Conservation (phyloP, 2,888 invertebrate species). For the Ornithoptera alexandrae region DNA sequence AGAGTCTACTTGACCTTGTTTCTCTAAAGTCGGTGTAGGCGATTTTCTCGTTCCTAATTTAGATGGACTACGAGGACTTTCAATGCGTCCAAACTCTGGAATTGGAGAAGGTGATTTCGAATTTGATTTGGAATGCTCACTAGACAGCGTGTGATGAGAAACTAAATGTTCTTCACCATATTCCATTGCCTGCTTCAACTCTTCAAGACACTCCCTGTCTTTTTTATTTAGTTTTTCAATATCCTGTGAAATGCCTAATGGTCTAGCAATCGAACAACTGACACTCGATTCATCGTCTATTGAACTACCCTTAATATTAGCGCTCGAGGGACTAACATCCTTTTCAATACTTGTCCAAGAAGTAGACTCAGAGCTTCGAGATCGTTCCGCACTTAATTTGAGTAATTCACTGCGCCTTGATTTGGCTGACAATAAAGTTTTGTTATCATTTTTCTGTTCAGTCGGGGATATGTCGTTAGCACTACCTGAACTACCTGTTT, state of each 20-base stretch:
- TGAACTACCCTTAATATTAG: constrained; percentile 83
- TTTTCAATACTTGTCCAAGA: constrained; percentile 91
- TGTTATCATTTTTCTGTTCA: constrained; percentile 60
- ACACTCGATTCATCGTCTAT: constrained; percentile 86
- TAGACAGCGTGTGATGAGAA: constrained; percentile 67
- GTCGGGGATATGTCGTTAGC: constrained; percentile 67
- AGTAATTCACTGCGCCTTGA: constrained; percentile 78
- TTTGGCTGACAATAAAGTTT: constrained; percentile 67
- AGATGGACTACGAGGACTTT: constrained; percentile 70
- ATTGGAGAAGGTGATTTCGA: constrained; percentile 69
- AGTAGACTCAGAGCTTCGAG: constrained; percentile 87
- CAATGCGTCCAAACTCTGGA: constrained; percentile 65
- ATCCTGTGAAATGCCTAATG: constrained; percentile 88
- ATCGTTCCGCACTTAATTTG: constrained; percentile 86
- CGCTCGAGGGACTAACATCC: constrained; percentile 82
- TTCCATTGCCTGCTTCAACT: constrained; percentile 80
- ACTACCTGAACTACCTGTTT: constrained; percentile 70
- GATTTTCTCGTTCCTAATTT: constrained; percentile 66
- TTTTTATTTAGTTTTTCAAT: constrained; percentile 83
- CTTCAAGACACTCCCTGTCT: constrained; percentile 81
- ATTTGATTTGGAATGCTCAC: constrained; percentile 73
- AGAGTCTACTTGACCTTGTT: constrained; percentile 80
- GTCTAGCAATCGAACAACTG: constrained; percentile 89
- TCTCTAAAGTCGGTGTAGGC: constrained; percentile 82
- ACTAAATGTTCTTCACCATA: constrained; percentile 74